Evolutionary conservation across 2,797 vertebrate genomes (phyloP).

Genomic region (Selene dorsalis): DNA sequence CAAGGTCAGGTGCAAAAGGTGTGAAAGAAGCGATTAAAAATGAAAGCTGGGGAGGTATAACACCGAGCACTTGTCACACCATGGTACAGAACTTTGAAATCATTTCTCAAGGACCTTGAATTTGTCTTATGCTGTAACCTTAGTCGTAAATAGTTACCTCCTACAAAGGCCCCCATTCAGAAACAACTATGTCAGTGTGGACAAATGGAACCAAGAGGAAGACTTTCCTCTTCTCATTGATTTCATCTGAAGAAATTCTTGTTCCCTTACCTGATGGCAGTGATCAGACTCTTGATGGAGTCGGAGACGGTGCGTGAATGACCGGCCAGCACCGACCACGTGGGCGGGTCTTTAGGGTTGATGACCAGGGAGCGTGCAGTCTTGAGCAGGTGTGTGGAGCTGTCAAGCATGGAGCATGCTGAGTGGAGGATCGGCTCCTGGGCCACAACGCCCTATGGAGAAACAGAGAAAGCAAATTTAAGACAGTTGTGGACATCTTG

Average conservation of each 20-base stretch:
- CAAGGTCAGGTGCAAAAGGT: constrained; percentile 59
- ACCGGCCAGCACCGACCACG: constrained; percentile 95
- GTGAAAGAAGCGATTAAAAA: constrained; percentile 51
- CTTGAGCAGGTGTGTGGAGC: constrained; percentile 92
- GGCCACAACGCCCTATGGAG: constrained; percentile 88
- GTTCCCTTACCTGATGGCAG: constrained; percentile 91
- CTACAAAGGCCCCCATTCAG: too few relatives aligned
- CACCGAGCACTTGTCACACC: constrained; percentile 25
- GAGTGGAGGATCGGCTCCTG: constrained; percentile 96
- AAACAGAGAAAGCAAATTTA: neutral
- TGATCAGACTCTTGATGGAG: constrained; percentile 99
- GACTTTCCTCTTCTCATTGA: neutral
- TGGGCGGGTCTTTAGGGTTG: constrained; percentile 98
- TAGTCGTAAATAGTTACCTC: too few relatives aligned
- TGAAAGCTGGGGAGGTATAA: constrained; percentile 19
- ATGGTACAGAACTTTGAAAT: neutral
- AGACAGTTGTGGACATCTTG: neutral
- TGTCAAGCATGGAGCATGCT: constrained; percentile 95
- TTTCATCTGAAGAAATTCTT: neutral
- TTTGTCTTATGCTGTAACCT: neutral
- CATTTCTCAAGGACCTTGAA: constrained; percentile 5
- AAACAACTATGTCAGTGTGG: too few relatives aligned
- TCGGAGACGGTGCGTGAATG: constrained; percentile 98
- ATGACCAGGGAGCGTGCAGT: constrained; percentile 95
- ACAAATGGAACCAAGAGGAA: too few relatives aligned